A percentile compares a stretch with the other conserved stretches of the same genome.
Conservation (phyloP, 2,888 invertebrate species). For the Brachyptera putata region DNA sequence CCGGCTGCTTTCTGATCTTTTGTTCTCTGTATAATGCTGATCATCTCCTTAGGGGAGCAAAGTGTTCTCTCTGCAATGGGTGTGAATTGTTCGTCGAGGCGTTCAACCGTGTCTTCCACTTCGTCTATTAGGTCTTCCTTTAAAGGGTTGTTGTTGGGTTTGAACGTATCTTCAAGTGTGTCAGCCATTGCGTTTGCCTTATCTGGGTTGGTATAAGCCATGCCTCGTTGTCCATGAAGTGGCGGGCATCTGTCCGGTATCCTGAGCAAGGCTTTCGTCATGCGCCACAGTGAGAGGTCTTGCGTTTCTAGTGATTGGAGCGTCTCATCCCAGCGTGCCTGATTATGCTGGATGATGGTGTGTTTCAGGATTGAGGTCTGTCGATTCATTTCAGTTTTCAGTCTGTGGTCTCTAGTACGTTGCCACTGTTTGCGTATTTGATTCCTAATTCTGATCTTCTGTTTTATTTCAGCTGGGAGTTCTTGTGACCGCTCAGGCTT, state of each 20-base stretch:
- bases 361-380: neutral
- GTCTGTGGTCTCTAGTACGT: neutral
- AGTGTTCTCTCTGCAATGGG: neutral
- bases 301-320: neutral
- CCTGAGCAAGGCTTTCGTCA: neutral
- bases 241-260: neutral
- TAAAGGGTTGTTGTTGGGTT: neutral
- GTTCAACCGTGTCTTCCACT: too few relatives aligned
- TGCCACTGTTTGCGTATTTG: neutral
- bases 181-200: neutral
- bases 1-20: neutral
- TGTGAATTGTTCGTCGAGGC: neutral
- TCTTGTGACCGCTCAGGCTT: neutral
- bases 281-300: neutral
- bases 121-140: too few relatives aligned
- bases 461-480: neutral
- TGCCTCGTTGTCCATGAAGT: neutral
- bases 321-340: too few relatives aligned
- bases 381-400: neutral
- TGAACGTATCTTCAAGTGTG: neutral
- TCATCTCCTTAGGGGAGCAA: neutral
- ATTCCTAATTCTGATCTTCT: neutral
- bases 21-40: neutral
- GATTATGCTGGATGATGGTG: neutral
- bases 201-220: neutral